Conservation (phyloP, 2,113 vertebrate species). For the Oncorhynchus gorbuscha region DNA sequence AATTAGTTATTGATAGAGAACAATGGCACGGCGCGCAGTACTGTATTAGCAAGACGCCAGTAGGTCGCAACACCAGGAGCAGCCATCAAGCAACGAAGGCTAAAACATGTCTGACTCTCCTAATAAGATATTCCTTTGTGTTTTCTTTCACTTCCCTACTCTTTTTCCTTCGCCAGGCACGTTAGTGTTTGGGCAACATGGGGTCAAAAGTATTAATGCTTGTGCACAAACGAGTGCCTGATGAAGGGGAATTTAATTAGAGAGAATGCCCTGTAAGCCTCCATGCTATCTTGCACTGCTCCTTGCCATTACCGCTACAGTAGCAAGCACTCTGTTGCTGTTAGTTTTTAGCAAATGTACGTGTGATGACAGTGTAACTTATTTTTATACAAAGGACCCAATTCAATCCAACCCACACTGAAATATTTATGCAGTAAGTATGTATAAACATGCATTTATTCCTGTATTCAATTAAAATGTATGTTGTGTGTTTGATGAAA, state of each 20-base stretch:
- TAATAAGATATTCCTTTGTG: conserved; percentile 76
- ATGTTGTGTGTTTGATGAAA: background rate
- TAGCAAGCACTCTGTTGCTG: background rate
- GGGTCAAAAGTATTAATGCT: conserved; percentile 78
- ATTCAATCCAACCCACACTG: background rate
- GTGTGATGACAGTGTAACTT: background rate
- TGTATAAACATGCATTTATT: background rate
- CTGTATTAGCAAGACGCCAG: conserved; percentile 86
- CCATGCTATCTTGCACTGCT: conserved; percentile 34
- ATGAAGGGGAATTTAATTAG: conserved; percentile 66
- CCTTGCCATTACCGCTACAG: conserved; percentile 6
- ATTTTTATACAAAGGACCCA: too few species aligned
- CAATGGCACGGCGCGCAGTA: conserved; percentile 80
- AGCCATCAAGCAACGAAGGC: conserved; percentile 83
- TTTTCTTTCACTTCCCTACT: conserved; percentile 69
- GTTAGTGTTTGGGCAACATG: conserved; percentile 66
- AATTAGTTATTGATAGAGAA: conserved; percentile 99
- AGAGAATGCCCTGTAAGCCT: conserved; percentile 59
- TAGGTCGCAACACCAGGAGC: conserved; percentile 81
- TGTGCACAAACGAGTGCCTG: conserved; percentile 66
- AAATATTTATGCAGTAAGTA: background rate
- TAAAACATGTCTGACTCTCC: conserved; percentile 76
- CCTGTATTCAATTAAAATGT: background rate
- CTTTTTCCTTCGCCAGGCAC: conserved; percentile 66
- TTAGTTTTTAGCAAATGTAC: background rate